Base-by-base conservation (phyloP, 2,113 vertebrate genomes). In the Aspidoscelis tigris region DNA sequence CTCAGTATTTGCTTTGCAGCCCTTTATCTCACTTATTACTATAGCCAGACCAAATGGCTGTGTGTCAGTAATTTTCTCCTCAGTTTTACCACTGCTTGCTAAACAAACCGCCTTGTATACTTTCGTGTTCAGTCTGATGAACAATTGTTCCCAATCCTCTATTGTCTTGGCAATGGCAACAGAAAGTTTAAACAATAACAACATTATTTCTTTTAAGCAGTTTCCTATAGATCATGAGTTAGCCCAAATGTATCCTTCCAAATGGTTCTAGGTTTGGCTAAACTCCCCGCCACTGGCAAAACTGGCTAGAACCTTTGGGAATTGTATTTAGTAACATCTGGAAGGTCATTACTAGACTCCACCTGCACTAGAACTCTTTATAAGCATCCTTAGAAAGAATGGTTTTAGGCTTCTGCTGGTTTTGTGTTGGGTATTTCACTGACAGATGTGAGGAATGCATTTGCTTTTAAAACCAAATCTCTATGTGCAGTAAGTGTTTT, bases 391-490 rank as follows among this genome's bases (percentile, higher is more conserved):
- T 61, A 12, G 58, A 69, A 44, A 79, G n/a, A 39, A 65, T n/a
- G 41, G 41, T 26, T 47, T 66, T 74, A 41, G 74, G 75, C 61
- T 47, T 65, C 72, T 12, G 71, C 61, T 66, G 22, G 18, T 82
- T 82, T 47, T 39, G 47, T 79, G 22, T 41, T 79, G 21, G 22
- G 39, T 65, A 78, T 78, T 78, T 78, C 41, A 78, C 21, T 14
- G 61, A 79, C 22, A 68, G 64, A 41, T 66, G 43, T n/a, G 24
- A 66, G 64, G 64, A 68, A 79, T n/a, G 41, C 1, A 47, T n/a
- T 79, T 79, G 20, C 58, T 66, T 33, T 82, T 75, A 22, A 74
- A 82, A 75, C 58, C 68, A 84, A 33, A n/a, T 64, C 7, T 58
- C 26, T 64, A 18, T 73, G 24, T n/a, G n/a, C 39, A 41, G 47